These are phyloP conservation scores for Sebastes fasciatus DNA, from an alignment of 2,113 vertebrate species.

Conservation along the genomic window DNA sequence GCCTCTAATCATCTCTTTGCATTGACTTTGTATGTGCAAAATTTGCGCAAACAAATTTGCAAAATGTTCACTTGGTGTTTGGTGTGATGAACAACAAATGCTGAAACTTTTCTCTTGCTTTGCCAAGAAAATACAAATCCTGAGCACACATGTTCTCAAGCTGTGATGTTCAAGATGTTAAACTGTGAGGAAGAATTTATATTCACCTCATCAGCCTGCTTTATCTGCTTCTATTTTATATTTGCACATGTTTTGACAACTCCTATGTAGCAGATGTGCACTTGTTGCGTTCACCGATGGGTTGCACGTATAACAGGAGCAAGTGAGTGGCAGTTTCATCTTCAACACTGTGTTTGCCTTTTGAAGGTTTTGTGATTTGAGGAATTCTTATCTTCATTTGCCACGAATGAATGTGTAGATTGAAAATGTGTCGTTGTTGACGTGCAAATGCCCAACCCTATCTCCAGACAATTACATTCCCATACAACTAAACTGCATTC, in stretches of 20 bases:
- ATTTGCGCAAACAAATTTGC: too few species aligned
- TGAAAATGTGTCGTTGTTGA: not conserved
- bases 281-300: not conserved
- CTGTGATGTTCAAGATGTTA: not conserved
- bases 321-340: not conserved
- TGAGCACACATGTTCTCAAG: not conserved
- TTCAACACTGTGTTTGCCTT: not conserved
- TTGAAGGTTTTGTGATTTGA: not conserved
- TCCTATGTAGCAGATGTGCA: conserved; percentile 13
- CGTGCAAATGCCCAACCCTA: too few species aligned
- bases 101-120: not conserved
- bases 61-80: too few species aligned
- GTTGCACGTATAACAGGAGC: not conserved
- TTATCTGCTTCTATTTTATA: not conserved
- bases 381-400: not conserved
- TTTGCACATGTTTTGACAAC: not conserved
- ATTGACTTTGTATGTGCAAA: too few species aligned
- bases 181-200: not conserved
- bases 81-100: not conserved
- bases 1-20: too few species aligned
- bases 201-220: not conserved
- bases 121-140: not conserved
- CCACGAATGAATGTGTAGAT: not conserved
- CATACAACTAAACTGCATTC: too few species aligned
- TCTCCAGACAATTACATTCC: too few species aligned